Conservation (phyloP, 2,113 vertebrate species). For the Hippocampus barbouri region DNA sequence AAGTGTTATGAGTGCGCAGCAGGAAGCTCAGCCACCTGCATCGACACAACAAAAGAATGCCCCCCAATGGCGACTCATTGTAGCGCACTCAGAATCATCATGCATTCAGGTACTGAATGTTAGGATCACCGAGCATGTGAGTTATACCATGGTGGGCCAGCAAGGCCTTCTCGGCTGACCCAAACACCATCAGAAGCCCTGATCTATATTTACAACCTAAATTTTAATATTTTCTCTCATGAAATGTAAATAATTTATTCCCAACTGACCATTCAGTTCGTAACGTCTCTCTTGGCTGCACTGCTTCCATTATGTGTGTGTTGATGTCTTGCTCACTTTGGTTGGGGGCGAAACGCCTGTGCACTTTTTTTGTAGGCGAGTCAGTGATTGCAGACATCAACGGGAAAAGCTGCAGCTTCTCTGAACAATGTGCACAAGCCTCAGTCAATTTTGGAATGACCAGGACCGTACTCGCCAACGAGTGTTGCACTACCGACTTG, state of each 20-base stretch:
- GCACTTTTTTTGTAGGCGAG: constrained; percentile 17
- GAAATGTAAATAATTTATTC: too few species aligned
- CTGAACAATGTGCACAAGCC: constrained; percentile 11
- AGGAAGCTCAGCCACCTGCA: fast-evolving
- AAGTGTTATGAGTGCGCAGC: constrained; percentile 7
- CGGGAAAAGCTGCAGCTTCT: background rate
- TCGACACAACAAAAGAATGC: constrained; percentile 1
- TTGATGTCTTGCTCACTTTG: background rate
- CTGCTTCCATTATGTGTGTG: background rate
- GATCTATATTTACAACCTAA: too few species aligned
- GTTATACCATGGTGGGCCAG: background rate
- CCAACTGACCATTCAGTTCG: too few species aligned
- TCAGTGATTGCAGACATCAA: fast-evolving
- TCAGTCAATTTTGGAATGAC: constrained; percentile 15
- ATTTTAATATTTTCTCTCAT: too few species aligned
- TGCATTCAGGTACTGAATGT: constrained; percentile 10
- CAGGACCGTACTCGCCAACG: background rate
- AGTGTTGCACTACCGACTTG: constrained; percentile 31
- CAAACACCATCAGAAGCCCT: background rate
- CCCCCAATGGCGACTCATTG: constrained; percentile 2
- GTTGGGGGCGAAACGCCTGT: background rate
- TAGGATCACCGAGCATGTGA: background rate
- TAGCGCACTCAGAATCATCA: fast-evolving
- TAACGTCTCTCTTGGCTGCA: too few species aligned
- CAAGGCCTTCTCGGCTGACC: background rate